Conservation (phyloP, 2,113 vertebrate species). For the Rhinopomastus cyanomelas region DNA sequence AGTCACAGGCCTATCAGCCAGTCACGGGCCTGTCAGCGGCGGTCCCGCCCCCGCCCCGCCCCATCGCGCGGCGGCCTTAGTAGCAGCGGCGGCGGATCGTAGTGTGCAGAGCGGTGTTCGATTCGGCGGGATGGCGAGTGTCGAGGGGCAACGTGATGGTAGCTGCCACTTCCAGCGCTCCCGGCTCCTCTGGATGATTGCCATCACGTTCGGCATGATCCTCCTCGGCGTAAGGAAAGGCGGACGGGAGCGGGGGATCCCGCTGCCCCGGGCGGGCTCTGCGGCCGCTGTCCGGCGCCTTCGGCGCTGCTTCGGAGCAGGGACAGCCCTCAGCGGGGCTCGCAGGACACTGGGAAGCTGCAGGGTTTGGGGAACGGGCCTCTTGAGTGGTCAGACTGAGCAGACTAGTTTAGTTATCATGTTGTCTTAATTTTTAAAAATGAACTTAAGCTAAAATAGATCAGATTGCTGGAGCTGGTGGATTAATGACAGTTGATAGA, state of each 20-base stretch:
- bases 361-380: not conserved
- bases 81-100: not conserved
- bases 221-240: constrained; percentile 11
- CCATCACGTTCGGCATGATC: constrained; percentile 24
- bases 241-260: not conserved
- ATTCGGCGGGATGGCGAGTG: not conserved
- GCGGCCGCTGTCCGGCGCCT: not conserved
- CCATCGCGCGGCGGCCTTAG: not conserved
- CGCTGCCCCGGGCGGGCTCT: not conserved
- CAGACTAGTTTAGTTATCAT: fast-evolving
- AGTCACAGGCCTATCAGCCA: no score
- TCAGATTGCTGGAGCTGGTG: not conserved
- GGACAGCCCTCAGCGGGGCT: not conserved
- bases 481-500: not conserved
- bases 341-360: fast-evolving
- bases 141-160: not conserved
- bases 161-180: constrained; percentile 51
- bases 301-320: not conserved
- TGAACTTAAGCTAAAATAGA: not conserved
- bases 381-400: fast-evolving
- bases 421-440: not conserved
- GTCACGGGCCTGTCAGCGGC: no score
- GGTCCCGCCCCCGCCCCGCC: not conserved
- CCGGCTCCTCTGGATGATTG: constrained; percentile 31
- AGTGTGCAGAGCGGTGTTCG: fast-evolving